A percentile compares a stretch with the other conserved stretches of the same genome.
phyloP scores from a whole-genome alignment of 1,140 invertebrate species.

The Nomia melanderi region DNA sequence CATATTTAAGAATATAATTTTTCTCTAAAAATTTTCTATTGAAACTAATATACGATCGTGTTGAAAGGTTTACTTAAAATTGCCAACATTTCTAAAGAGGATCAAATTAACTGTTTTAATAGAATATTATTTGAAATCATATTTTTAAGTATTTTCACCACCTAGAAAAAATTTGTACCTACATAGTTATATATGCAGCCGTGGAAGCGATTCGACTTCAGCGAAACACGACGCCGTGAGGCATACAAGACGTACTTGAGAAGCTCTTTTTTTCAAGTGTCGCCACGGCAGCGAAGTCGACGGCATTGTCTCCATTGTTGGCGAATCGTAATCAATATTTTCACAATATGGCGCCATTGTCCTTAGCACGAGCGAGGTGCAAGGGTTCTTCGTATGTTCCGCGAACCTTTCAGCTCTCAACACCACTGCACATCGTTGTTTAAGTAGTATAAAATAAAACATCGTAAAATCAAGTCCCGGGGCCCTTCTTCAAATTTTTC shows the following conservation, averaged over 20 bases:
- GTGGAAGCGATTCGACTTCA: conserved; percentile 23
- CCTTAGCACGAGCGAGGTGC: conserved; percentile 74
- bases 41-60: too few species aligned
- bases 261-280: conserved; percentile 67
- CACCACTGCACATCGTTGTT: conserved; percentile 21
- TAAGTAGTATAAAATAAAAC: conserved; percentile 13
- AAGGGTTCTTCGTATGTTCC: conserved; percentile 63
- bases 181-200: conserved; percentile 7
- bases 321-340: conserved; percentile 81
- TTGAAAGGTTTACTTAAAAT: too few species aligned
- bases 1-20: too few species aligned
- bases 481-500: not conserved
- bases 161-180: not conserved
- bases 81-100: too few species aligned
- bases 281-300: conserved; percentile 72
- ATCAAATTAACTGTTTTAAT: too few species aligned
- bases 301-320: conserved; percentile 79
- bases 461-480: not conserved
- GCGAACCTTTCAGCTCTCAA: conserved; percentile 54
- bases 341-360: conserved; percentile 81
- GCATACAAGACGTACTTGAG: conserved; percentile 53
- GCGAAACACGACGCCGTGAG: conserved; percentile 38
- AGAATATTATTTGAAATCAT: too few species aligned
- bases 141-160: conserved; percentile 18
- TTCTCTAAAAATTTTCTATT: too few species aligned